phyloP scores from a whole-genome alignment of 2,888 invertebrate genomes.

The Conomelus anceps region DNA sequence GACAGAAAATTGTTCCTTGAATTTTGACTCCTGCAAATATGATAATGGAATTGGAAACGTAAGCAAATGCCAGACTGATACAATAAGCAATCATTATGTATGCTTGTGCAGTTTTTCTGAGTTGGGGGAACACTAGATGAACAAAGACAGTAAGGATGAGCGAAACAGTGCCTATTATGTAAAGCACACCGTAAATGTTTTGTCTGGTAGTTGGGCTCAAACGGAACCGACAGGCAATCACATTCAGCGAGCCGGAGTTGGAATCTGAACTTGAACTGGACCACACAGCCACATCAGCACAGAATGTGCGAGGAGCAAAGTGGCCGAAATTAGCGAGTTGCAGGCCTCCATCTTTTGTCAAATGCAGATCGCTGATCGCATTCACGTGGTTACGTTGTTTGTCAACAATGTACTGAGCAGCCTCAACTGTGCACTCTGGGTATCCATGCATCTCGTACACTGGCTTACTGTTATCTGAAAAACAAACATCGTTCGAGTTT shows the following conservation, averaged over 20 bases:
- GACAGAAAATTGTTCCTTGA: conserved; percentile 7
- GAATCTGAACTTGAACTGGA: not conserved
- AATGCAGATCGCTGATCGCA: not conserved
- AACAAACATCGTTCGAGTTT: not conserved
- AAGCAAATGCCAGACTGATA: conserved; percentile 28
- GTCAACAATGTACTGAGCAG: not conserved
- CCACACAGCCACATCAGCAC: not conserved
- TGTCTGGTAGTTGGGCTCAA: not conserved
- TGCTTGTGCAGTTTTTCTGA: conserved; percentile 27
- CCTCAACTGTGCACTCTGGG: not conserved
- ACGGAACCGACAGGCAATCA: not conserved
- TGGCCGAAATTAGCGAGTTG: not conserved
- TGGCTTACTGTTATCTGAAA: not conserved
- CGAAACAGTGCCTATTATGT: conserved; percentile 29
- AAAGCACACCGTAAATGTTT: conserved; percentile 26
- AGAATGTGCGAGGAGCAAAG: not conserved
- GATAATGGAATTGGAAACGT: conserved; percentile 24
- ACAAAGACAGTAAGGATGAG: conserved; percentile 29
- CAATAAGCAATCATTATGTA: conserved; percentile 29
- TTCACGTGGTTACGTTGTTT: not conserved
- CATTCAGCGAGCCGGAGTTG: not conserved
- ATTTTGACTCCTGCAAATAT: conserved; percentile 7
- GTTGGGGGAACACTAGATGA: conserved; percentile 27
- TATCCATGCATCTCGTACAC: not conserved
- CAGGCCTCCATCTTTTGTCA: not conserved